Evolutionary conservation across 2,797 vertebrate species (phyloP).

Genomic region (Eutrigla gurnardus): DNA sequence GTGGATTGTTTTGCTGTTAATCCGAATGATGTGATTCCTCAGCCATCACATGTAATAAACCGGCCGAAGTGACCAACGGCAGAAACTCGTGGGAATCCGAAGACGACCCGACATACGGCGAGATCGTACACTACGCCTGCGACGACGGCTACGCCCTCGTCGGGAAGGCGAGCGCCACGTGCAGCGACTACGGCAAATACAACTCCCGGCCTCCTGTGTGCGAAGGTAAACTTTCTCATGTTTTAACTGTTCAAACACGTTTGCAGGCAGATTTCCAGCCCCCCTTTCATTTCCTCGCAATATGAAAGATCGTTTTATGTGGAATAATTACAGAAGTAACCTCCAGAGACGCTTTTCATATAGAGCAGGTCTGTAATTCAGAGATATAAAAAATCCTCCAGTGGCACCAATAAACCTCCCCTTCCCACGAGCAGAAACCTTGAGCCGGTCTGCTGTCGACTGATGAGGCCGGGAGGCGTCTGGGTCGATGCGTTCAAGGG

Average conservation of each 20-base stretch:
- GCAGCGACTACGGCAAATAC: constrained; percentile 56
- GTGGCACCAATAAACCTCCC: not conserved
- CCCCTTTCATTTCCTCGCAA: not conserved
- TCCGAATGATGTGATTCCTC: constrained; percentile 5
- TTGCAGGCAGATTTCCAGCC: not conserved
- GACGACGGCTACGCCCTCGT: constrained; percentile 50
- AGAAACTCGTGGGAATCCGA: not conserved
- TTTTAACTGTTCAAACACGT: not conserved
- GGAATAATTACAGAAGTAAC: not conserved
- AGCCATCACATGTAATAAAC: constrained; percentile 65
- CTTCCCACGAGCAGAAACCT: not conserved
- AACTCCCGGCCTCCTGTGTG: constrained; percentile 66
- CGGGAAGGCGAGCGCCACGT: constrained; percentile 41
- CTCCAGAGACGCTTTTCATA: not conserved
- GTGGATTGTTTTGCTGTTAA: not conserved
- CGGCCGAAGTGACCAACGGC: constrained; percentile 47
- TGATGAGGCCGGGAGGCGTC: too few relatives aligned
- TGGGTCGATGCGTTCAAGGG: not conserved
- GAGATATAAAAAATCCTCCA: not conserved
- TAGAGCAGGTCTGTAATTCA: not conserved
- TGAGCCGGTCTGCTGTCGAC: not conserved
- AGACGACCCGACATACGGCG: constrained; percentile 17
- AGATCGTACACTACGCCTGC: constrained; percentile 62
- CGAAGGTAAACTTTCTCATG: constrained; percentile 60
- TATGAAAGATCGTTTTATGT: not conserved